Evolutionary conservation across 2,888 invertebrate species (phyloP), one percentile per base, ranked within the genome.

Genomic region (Antitype chi): DNA sequence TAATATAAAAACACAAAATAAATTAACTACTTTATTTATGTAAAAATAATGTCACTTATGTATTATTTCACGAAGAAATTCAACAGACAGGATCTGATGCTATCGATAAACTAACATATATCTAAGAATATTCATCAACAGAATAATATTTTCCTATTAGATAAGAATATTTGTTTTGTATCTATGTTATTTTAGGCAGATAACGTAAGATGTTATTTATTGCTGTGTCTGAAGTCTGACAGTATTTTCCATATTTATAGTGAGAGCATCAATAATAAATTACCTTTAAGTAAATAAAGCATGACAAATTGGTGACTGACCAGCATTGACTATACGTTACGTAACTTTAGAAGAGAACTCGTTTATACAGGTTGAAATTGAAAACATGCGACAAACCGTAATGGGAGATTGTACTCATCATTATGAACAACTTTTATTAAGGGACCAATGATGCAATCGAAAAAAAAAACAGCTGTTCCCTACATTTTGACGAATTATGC

Each of bases 191-290:
- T 64, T 15, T 43, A 23, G 20, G n/a, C 15, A 38, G 28, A 53
- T 38, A 52, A 32, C 9, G 15, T 15, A 62, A 11, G 47, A 25
- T 60, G 25, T 80, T 25, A 77, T 77, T 72, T 47, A 66, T 77
- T 64, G 47, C 53, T 60, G 3, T 78, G 47, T 77, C 52, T 52
- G 70, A 38, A 38, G 17, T 49, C 11, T 59, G 28, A 32, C n/a
- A 28, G 9, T 74, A 28, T 28, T 28, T 17, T 28, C 32, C 17
- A 28, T 28, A 43, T 52, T 25, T 71, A 49, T 71, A 25, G 25
- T 71, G 25, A 53, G 53, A 67, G 28, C 17, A 32, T 32, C 52
- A 53, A 23, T 53, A 28, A n/a, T 67, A 17, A n/a, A 67, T 17
- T 52, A 15, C 3, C n/a, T 23, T 1, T 8, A 59, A 0, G 28